Percentiles rank a stretch among this genome's conserved stretches.
Evolutionary conservation across 2,797 vertebrate species (phyloP).

Genomic region (Syngnathus rostellatus): DNA sequence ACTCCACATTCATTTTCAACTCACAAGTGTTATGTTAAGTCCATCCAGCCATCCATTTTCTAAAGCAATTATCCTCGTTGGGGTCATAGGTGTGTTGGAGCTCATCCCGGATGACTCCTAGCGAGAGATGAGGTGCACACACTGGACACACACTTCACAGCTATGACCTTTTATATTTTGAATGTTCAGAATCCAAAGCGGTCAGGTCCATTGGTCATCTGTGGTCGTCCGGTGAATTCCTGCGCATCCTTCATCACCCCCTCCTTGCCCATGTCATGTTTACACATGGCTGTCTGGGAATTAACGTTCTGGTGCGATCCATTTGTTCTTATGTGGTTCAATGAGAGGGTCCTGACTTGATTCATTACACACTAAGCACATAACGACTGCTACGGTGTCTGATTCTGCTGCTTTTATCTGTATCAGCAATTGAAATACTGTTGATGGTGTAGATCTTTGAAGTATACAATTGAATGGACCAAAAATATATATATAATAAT

Average conservation of each 20-base stretch:
- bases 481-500: not conserved
- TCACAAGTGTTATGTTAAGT: not conserved
- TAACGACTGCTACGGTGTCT: not conserved
- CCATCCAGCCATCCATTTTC: not conserved
- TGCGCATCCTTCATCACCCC: slow-evolving; percentile 37
- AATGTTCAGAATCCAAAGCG: not conserved
- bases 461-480: not conserved
- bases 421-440: not conserved
- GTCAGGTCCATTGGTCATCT: not conserved
- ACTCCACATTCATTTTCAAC: not conserved
- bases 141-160: not conserved
- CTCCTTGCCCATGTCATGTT: slow-evolving; percentile 31
- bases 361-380: slow-evolving; percentile 48
- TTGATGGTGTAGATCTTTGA: not conserved
- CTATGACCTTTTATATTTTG: not conserved
- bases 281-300: slow-evolving; percentile 57
- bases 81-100: too few relatives aligned
- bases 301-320: slow-evolving; percentile 44
- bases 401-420: not conserved
- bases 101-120: not conserved
- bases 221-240: not conserved
- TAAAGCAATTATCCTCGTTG: not conserved
- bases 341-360: slow-evolving; percentile 46
- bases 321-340: slow-evolving; percentile 60
- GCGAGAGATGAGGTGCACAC: not conserved